These are phyloP conservation scores for Notarius quadriscutis DNA, from an alignment of 2,113 vertebrate species.

Conservation along the genomic window DNA sequence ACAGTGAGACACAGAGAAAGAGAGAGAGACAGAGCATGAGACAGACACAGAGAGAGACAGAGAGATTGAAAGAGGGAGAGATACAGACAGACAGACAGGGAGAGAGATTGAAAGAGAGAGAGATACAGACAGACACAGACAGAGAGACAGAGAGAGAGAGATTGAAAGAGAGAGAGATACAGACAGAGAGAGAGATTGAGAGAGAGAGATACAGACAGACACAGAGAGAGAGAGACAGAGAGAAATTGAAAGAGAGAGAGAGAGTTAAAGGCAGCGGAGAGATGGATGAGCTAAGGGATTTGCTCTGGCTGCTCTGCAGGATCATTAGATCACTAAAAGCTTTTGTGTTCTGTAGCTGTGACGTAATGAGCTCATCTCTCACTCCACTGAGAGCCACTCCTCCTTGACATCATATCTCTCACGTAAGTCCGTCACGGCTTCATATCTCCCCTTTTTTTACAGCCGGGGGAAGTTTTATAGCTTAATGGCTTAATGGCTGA, in stretches of 20 bases:
- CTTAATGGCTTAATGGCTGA: neutral
- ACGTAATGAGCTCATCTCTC: neutral
- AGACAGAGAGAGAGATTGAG: neutral
- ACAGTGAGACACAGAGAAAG: no score
- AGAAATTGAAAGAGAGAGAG: slow-evolving; percentile 4
- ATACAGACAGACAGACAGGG: no score
- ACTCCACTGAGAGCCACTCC: neutral
- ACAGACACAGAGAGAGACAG: no score
- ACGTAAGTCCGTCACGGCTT: neutral
- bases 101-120: no score
- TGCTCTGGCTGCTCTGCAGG: neutral
- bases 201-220: neutral
- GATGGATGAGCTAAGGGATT: neutral
- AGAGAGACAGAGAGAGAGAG: neutral
- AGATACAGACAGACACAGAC: no score
- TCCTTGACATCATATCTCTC: neutral
- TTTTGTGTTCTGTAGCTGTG: slow-evolving; percentile 1
- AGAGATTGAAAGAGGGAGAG: no score
- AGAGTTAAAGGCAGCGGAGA: neutral
- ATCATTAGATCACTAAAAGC: slow-evolving; percentile 36
- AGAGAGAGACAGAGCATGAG: neutral
- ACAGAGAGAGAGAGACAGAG: neutral
- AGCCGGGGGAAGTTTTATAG: neutral
- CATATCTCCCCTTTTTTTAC: neutral
- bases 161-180: no score